Conservation (phyloP, 2,888 invertebrate genomes). For the Drosophila ezoana region DNA sequence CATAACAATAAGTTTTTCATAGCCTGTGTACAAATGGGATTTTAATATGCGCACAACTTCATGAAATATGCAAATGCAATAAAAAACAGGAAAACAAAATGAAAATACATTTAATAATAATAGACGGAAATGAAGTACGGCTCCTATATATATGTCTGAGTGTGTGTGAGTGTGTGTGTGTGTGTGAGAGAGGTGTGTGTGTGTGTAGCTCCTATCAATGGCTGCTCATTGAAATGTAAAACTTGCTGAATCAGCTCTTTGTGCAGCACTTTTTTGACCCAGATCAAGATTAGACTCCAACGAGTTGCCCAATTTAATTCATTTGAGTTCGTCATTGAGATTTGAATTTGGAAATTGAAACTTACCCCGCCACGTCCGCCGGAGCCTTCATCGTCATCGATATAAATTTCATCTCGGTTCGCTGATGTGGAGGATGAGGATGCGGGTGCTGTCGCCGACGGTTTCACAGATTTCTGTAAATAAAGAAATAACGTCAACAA, state of each 20-base stretch:
- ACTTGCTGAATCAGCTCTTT: conserved; percentile 10
- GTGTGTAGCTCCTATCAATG: conserved; percentile 13
- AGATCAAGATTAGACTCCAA: conserved; percentile 16
- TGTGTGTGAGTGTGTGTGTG: no score
- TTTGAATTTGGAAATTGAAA: conserved; percentile 31
- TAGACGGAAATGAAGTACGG: conserved; percentile 17
- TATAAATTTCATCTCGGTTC: conserved; percentile 87
- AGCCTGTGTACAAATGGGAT: conserved; percentile 32
- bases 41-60: conserved; percentile 42
- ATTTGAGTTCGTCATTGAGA: conserved; percentile 20
- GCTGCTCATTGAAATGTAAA: neutral
- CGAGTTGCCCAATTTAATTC: conserved; percentile 33
- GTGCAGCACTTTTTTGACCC: conserved; percentile 15
- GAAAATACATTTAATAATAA: conserved; percentile 14
- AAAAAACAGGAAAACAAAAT: conserved; percentile 26
- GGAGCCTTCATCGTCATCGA: conserved; percentile 92
- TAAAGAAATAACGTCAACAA: conserved; percentile 10
- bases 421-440: conserved; percentile 68
- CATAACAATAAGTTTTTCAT: conserved; percentile 42
- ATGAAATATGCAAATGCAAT: conserved; percentile 46
- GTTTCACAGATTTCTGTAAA: conserved; percentile 83
- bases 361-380: conserved; percentile 89
- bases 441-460: conserved; percentile 74
- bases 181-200: no score
- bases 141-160: neutral